Percentiles rank a stretch among this genome's conserved stretches.
Evolutionary conservation across 2,797 vertebrate genomes (phyloP).

Genomic region (Cossypha niveicapilla): DNA sequence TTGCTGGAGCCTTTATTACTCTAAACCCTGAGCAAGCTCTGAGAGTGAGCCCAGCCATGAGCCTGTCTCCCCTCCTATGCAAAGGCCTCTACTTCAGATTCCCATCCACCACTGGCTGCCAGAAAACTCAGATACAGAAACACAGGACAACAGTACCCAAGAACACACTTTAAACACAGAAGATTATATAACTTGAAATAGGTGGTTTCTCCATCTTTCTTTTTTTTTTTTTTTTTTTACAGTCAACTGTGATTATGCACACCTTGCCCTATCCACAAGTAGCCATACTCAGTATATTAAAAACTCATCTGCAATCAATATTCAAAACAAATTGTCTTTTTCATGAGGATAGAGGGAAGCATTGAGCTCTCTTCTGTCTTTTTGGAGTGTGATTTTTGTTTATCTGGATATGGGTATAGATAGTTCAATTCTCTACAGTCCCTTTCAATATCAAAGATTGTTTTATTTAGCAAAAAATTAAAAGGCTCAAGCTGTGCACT

Average conservation of each 20-base stretch:
- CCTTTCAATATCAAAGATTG: slow-evolving; percentile 23
- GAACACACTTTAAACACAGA: not conserved
- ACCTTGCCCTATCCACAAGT: not conserved
- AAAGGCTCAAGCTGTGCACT: slow-evolving; percentile 47
- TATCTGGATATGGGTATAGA: slow-evolving; percentile 3
- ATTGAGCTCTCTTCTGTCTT: slow-evolving; percentile 7
- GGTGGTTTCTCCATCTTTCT: not conserved
- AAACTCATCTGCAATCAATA: slow-evolving; percentile 1
- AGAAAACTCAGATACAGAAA: not conserved
- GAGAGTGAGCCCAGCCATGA: not conserved
- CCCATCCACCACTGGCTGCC: not conserved
- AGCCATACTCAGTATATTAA: not conserved
- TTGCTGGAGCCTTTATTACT: not conserved
- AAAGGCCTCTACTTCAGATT: not conserved
- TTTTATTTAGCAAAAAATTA: slow-evolving; percentile 56
- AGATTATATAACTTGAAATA: not conserved
- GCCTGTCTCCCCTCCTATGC: not conserved
- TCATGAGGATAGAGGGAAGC: slow-evolving; percentile 4
- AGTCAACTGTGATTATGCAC: not conserved
- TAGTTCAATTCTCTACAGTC: slow-evolving; percentile 24
- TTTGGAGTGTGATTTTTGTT: slow-evolving; percentile 9
- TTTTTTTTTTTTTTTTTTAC: not conserved
- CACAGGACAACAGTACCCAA: not conserved
- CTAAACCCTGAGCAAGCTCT: not conserved
- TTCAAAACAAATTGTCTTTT: slow-evolving; percentile 5